phyloP scores from a whole-genome alignment of 2,888 invertebrate species.

The Ashinkailepas kermadecensis region DNA sequence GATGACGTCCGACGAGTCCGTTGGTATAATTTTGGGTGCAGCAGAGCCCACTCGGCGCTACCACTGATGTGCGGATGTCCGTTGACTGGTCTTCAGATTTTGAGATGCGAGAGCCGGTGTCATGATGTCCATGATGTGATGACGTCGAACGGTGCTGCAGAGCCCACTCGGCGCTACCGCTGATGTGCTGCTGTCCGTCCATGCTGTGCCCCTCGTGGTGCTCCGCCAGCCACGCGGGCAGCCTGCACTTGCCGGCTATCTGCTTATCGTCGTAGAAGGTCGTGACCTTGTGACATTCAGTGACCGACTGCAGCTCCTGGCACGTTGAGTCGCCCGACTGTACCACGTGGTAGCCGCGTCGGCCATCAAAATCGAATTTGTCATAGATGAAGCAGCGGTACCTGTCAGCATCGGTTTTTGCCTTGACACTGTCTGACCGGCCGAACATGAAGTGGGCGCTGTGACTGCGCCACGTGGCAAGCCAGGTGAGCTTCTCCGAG shows the following conservation, averaged over 20 bases:
- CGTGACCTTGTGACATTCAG: slow-evolving; percentile 78
- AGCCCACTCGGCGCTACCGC: too few relatives aligned
- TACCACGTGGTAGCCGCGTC: too few relatives aligned
- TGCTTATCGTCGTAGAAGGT: slow-evolving; percentile 57
- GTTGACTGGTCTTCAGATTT: too few relatives aligned
- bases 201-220: slow-evolving; percentile 73
- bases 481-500: background rate
- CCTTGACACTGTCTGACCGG: slow-evolving; percentile 3
- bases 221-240: slow-evolving; percentile 68
- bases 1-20: too few relatives aligned
- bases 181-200: slow-evolving; percentile 61
- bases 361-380: too few relatives aligned
- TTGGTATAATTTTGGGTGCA: too few relatives aligned
- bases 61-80: too few relatives aligned
- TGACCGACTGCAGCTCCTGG: slow-evolving; percentile 82
- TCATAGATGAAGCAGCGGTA: slow-evolving; percentile 89
- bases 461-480: slow-evolving; percentile 10
- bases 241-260: slow-evolving; percentile 65
- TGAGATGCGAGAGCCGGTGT: too few relatives aligned
- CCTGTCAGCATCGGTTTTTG: slow-evolving; percentile 19
- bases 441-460: slow-evolving; percentile 11
- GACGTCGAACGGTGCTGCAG: too few relatives aligned
- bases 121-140: too few relatives aligned
- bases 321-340: slow-evolving; percentile 91
- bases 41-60: too few relatives aligned